These are phyloP conservation scores for Stenotaenia linearis DNA, from an alignment of 2,888 invertebrate genomes.

Conservation along the genomic window DNA sequence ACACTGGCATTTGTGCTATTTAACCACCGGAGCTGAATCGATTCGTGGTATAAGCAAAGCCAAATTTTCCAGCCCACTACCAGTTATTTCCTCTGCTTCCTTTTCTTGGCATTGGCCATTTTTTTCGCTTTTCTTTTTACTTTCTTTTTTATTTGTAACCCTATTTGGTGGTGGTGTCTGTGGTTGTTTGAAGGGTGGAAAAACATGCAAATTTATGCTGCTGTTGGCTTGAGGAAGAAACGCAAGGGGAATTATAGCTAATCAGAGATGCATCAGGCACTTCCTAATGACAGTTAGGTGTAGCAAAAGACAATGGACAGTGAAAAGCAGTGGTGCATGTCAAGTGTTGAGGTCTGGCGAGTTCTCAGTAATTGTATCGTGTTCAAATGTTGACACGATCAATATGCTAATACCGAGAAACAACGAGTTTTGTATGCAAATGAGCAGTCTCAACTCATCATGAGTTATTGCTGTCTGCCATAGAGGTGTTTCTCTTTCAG, in stretches of 20 bases:
- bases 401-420: conserved; percentile 17
- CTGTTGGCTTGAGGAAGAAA: conserved; percentile 15
- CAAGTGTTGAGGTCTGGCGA: conserved; percentile 18
- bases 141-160: not conserved
- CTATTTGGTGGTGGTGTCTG: not conserved
- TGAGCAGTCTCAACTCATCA: conserved; percentile 11
- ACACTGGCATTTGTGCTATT: conserved; percentile 12
- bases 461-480: conserved; percentile 3
- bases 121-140: not conserved
- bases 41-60: conserved; percentile 24
- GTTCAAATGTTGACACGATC: conserved; percentile 22
- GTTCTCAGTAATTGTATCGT: conserved; percentile 20
- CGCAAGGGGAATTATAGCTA: conserved; percentile 13
- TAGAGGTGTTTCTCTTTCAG: not conserved
- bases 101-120: conserved; percentile 23
- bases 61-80: conserved; percentile 26
- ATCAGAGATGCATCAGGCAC: conserved; percentile 23
- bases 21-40: conserved; percentile 17
- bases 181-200: conserved; percentile 5
- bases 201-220: conserved; percentile 21
- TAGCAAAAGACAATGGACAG: conserved; percentile 26
- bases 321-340: conserved; percentile 19
- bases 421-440: conserved; percentile 14
- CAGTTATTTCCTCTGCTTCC: conserved; percentile 17
- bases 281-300: conserved; percentile 18